Conservation (phyloP, 2,888 invertebrate genomes). For the Neoscelio sp. region DNA sequence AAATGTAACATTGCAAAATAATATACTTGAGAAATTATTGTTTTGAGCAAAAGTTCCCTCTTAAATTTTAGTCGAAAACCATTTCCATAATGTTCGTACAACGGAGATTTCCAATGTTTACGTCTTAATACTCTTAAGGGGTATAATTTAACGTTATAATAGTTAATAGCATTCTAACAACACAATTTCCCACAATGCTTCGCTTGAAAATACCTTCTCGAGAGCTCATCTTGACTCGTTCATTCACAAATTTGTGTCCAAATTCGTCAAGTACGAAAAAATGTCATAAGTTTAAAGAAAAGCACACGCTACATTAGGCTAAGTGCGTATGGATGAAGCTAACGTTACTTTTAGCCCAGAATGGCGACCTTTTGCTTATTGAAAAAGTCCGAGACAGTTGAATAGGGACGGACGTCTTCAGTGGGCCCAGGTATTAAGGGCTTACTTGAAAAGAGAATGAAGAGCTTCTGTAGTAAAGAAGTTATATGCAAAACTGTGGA, state of each 20-base stretch:
- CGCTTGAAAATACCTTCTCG: slow-evolving; percentile 36
- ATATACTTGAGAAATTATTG: too few species aligned
- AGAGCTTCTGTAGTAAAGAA: slow-evolving; percentile 47
- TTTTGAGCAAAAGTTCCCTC: too few species aligned
- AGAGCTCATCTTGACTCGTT: slow-evolving; percentile 63
- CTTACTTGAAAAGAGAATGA: slow-evolving; percentile 62
- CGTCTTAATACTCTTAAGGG: slow-evolving; percentile 23
- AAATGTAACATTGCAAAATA: too few species aligned
- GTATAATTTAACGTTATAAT: slow-evolving; percentile 37
- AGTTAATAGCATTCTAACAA: slow-evolving; percentile 37
- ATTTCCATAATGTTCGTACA: too few species aligned
- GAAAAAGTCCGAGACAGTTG: too few species aligned
- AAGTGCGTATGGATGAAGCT: slow-evolving; percentile 55
- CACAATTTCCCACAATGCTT: slow-evolving; percentile 36
- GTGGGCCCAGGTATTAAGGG: slow-evolving; percentile 53
- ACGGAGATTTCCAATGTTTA: slow-evolving; percentile 19
- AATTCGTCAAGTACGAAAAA: slow-evolving; percentile 30
- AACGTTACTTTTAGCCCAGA: not conserved
- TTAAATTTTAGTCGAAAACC: slow-evolving; percentile 22
- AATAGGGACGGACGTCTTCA: slow-evolving; percentile 36
- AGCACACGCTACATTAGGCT: slow-evolving; percentile 63
- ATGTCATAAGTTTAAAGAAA: slow-evolving; percentile 52
- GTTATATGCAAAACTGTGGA: slow-evolving; percentile 63
- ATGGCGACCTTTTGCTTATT: slow-evolving; percentile 30
- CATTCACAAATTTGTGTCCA: slow-evolving; percentile 55